phyloP scores from a whole-genome alignment of 2,113 vertebrate genomes.

The Oxyura jamaicensis region DNA sequence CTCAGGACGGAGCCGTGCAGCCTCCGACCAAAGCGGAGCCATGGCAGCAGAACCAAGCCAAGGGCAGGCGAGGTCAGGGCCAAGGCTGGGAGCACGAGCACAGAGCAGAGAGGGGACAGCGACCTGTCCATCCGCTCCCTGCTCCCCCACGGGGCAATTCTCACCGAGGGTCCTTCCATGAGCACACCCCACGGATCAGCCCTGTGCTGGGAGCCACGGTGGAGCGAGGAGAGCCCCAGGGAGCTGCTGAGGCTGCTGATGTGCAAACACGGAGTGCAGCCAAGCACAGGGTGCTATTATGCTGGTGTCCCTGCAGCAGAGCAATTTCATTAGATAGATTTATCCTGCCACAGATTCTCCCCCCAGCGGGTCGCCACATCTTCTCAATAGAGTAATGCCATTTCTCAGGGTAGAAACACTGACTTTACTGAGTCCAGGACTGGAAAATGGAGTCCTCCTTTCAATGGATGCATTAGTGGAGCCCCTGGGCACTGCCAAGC shows the following conservation, averaged over 20 bases:
- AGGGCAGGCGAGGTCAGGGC: not conserved
- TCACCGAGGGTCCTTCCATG: not conserved
- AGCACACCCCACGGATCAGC: not conserved
- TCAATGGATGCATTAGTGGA: not conserved
- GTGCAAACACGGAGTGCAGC: not conserved
- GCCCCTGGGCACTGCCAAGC: not conserved
- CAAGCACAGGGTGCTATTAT: not conserved
- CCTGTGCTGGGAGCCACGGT: not conserved
- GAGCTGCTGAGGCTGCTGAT: not conserved
- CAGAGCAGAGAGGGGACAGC: not conserved
- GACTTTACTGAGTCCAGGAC: not conserved
- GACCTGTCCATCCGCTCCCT: fast-evolving
- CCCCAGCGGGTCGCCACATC: not conserved
- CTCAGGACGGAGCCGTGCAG: not conserved
- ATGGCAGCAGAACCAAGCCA: not conserved
- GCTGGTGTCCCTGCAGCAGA: not conserved
- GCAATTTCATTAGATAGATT: not conserved
- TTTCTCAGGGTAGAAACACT: not conserved
- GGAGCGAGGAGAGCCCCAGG: not conserved
- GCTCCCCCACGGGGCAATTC: not conserved
- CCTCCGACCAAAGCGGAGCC: not conserved
- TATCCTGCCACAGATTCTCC: not conserved
- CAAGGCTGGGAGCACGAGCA: not conserved
- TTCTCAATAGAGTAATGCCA: not conserved
- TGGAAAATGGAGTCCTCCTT: not conserved